Conservation (phyloP, 1,140 invertebrate genomes). For the Micrasema minimum region DNA sequence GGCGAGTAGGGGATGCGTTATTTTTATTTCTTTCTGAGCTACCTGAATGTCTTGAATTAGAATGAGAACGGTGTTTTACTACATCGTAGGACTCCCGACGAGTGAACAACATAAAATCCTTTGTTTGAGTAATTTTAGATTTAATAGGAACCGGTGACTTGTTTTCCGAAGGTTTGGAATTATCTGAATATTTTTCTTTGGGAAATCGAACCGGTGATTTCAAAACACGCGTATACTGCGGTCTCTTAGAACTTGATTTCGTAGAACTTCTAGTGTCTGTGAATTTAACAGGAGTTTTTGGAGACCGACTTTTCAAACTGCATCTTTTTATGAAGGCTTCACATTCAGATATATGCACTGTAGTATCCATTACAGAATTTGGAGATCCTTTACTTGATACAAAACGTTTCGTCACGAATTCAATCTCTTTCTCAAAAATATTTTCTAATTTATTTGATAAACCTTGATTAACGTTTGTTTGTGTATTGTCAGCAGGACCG, state of each 20-base stretch:
- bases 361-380: too few relatives aligned
- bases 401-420: slow-evolving; percentile 14
- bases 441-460: neutral
- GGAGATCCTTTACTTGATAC: neutral
- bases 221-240: slow-evolving; percentile 9
- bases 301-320: too few relatives aligned
- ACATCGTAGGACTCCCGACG: neutral
- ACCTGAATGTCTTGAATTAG: neutral
- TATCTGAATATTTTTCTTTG: too few relatives aligned
- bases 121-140: neutral
- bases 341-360: slow-evolving; percentile 1
- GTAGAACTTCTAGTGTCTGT: neutral
- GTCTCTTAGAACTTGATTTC: neutral
- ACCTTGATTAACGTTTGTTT: too few relatives aligned
- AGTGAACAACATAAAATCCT: neutral
- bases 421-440: slow-evolving; percentile 29
- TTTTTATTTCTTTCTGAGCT: neutral
- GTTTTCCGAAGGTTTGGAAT: neutral
- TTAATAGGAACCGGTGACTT: slow-evolving; percentile 1
- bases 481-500: too few relatives aligned
- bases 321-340: slow-evolving; percentile 16
- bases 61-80: neutral
- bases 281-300: neutral
- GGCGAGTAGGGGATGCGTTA: neutral
- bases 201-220: slow-evolving; percentile 27